Conservation (phyloP, 2,888 invertebrate genomes). For the Dynastes hyllus region DNA sequence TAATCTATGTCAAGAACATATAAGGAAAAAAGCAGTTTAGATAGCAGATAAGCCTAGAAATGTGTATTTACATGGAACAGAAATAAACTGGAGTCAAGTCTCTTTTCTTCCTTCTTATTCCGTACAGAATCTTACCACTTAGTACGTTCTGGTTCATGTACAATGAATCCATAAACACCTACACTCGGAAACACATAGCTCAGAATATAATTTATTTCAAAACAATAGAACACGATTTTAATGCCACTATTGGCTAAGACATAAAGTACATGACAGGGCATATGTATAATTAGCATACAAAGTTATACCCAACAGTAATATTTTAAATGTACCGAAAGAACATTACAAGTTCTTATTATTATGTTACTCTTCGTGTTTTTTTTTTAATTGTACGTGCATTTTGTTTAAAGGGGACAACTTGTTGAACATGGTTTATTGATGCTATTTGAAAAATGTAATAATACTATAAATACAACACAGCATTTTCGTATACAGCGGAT, state of each 20-base stretch:
- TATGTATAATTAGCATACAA: slow-evolving; percentile 71
- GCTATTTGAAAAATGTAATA: not conserved
- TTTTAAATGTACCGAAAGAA: slow-evolving; percentile 42
- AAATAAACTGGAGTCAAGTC: slow-evolving; percentile 46
- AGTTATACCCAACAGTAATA: slow-evolving; percentile 62
- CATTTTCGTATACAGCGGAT: too few species aligned
- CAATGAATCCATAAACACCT: slow-evolving; percentile 69
- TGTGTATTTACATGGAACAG: slow-evolving; percentile 52
- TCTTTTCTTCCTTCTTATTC: slow-evolving; percentile 39
- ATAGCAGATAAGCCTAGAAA: slow-evolving; percentile 51
- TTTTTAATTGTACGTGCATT: slow-evolving; percentile 23
- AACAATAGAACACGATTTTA: slow-evolving; percentile 71
- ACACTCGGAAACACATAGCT: slow-evolving; percentile 61
- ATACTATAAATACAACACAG: too few species aligned
- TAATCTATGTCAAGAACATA: slow-evolving; percentile 17
- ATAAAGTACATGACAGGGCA: slow-evolving; percentile 70
- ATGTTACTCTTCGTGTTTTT: slow-evolving; percentile 33
- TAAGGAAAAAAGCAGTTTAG: slow-evolving; percentile 52
- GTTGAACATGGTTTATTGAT: not conserved
- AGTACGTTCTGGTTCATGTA: slow-evolving; percentile 62
- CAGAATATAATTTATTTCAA: slow-evolving; percentile 70
- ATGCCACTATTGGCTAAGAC: slow-evolving; percentile 69
- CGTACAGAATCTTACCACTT: slow-evolving; percentile 51
- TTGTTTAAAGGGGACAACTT: not conserved
- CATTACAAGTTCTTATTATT: slow-evolving; percentile 51